These are phyloP conservation scores for Drosophila tripunctata DNA, from an alignment of 2,888 invertebrate species.

Conservation along the genomic window DNA sequence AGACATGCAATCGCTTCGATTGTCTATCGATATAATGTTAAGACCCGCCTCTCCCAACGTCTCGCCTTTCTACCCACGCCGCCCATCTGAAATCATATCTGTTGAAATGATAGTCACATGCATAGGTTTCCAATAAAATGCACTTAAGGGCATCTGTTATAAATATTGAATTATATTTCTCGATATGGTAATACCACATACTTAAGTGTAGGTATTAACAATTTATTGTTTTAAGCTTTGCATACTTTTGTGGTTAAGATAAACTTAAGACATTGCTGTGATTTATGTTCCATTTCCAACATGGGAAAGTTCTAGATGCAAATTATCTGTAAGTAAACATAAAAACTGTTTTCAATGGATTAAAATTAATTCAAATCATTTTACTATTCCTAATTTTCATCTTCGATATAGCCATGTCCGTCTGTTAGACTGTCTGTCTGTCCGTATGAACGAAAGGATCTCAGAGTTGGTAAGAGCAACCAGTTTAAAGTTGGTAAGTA, in stretches of 20 bases:
- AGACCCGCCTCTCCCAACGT: too few species aligned
- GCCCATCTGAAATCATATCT: constrained; percentile 4
- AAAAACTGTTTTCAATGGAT: not conserved
- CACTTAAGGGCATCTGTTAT: not conserved
- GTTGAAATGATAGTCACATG: not conserved
- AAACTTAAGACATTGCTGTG: not conserved
- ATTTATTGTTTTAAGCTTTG: not conserved
- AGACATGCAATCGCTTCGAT: constrained; percentile 15
- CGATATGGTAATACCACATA: not conserved
- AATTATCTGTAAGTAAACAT: not conserved
- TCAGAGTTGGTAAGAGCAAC: too few species aligned
- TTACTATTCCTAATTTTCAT: too few species aligned
- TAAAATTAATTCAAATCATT: not conserved
- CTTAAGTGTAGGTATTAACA: not conserved
- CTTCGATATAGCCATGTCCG: too few species aligned
- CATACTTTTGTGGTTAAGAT: not conserved
- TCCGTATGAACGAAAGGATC: too few species aligned
- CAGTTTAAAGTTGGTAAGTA: too few species aligned
- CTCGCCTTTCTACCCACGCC: too few species aligned
- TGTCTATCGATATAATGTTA: constrained; percentile 12
- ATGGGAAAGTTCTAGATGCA: not conserved
- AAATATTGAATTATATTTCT: not conserved
- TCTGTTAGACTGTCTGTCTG: too few species aligned
- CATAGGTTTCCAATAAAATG: not conserved
- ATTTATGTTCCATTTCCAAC: not conserved